Evolutionary conservation across 2,113 vertebrate species (phyloP).

Genomic region (Rutilus rutilus): DNA sequence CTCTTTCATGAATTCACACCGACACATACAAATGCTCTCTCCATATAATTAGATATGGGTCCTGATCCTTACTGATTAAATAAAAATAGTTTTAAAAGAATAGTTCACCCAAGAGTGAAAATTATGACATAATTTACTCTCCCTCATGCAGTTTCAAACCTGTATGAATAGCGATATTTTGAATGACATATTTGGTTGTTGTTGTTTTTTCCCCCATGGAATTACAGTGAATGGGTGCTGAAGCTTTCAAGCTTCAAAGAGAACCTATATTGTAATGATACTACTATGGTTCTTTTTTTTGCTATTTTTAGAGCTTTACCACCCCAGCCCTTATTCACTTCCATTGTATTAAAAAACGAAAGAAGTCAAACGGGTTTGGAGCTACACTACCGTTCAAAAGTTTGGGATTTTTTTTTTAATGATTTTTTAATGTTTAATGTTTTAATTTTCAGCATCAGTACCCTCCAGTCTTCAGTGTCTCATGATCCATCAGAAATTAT

Average conservation of each 20-base stretch:
- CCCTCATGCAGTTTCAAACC: background rate
- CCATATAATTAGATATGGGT: background rate
- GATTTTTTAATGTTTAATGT: no score
- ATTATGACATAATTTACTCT: background rate
- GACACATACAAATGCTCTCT: background rate
- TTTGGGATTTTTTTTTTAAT: background rate
- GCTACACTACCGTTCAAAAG: background rate
- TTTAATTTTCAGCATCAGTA: no score
- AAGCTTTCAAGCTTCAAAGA: background rate
- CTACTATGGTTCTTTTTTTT: background rate
- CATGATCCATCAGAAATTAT: background rate
- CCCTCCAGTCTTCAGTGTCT: background rate
- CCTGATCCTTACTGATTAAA: background rate
- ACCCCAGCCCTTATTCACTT: background rate
- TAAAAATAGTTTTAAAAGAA: background rate
- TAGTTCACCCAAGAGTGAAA: background rate
- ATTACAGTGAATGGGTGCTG: background rate
- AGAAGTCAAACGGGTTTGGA: background rate
- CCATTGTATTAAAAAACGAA: background rate
- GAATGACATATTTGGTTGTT: background rate
- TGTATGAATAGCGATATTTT: background rate
- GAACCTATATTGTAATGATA: background rate
- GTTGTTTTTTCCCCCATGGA: background rate
- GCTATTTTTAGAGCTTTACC: background rate
- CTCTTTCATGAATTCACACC: background rate